Evolutionary conservation across 2,888 invertebrate species (phyloP), one percentile per base, ranked within the genome.

Genomic region (Tetanocera ferruginea): DNA sequence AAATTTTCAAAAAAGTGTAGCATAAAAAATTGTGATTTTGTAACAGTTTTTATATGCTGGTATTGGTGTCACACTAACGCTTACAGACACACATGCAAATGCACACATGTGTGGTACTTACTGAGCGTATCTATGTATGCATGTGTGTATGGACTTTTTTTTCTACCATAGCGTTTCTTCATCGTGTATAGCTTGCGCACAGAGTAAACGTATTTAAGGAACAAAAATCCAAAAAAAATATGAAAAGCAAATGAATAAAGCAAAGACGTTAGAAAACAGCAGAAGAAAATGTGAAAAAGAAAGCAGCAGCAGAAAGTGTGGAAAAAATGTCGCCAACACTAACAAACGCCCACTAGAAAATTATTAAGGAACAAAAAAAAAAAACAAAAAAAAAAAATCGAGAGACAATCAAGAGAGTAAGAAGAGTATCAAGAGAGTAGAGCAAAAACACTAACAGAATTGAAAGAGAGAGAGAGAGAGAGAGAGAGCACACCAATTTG

Each of bases 101-200:
- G 49, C 28, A 62, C 19, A 69, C 8, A 31, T 57, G 72, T 76
- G 19, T 67, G 9, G 71, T 34, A 67, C 31, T 71, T 43, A 52
- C 25, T 77, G 66, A 76, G 37, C 64, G 49, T 71, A 64, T 76
- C 76, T 57, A 57, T 67, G 77, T 78, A 75, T 82, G 76, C n/a
- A n/a, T 81, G 77, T 78, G 77, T 77, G 74, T 76, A 79, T 78
- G 78, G 79, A 81, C 77, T 77, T 77, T 78, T 79, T 77, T 76
- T 77, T 51, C n/a, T n/a, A n/a, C 69, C 76, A 51, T 72, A 69
- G 17, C 25, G 64, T 49, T 31, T 64, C 52, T 23, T 23, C 49
- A 17, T 25, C 25, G 23, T 34, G 64, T 69, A 52, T 70, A 17
- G 51, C 64, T 76, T 76, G 72, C 71, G 77, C 77, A 71, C 37